phyloP scores from a whole-genome alignment of 2,888 invertebrate species.

The Drosophila paramelanica region DNA sequence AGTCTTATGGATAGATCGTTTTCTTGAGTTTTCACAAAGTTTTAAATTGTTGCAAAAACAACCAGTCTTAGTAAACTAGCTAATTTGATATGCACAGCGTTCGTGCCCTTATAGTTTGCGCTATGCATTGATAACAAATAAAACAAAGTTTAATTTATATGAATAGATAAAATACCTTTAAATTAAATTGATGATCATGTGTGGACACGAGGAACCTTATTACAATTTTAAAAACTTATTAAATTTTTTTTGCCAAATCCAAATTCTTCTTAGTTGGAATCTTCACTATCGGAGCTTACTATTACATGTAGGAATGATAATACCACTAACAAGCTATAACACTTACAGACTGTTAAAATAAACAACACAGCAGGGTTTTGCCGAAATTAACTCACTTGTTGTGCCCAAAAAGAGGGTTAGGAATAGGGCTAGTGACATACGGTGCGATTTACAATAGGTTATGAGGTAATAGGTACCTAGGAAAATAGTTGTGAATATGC shows the following conservation, averaged over 20 bases:
- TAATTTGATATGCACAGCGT: too few species aligned
- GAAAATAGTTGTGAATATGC: constrained; percentile 32
- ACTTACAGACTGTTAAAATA: constrained; percentile 37
- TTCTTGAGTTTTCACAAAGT: too few species aligned
- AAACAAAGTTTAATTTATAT: too few species aligned
- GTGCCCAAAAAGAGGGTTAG: constrained; percentile 12
- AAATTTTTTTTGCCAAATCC: neutral
- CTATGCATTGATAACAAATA: too few species aligned
- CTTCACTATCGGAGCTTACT: constrained; percentile 44
- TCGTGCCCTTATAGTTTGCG: too few species aligned
- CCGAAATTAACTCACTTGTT: constrained; percentile 34
- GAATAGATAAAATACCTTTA: too few species aligned
- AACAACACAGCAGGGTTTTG: neutral
- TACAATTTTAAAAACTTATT: too few species aligned
- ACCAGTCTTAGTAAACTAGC: too few species aligned
- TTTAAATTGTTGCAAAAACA: too few species aligned
- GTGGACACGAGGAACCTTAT: neutral
- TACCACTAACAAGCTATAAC: constrained; percentile 48
- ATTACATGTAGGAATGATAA: constrained; percentile 43
- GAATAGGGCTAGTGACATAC: neutral
- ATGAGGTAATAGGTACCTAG: constrained; percentile 17
- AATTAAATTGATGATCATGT: too few species aligned
- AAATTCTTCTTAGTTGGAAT: constrained; percentile 12
- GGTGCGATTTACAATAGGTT: accelerated
- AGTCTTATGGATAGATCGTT: too few species aligned